Conservation (phyloP, 37 sponge, comb jelly and placozoan genomes). For the Mnemiopsis leidyi region DNA sequence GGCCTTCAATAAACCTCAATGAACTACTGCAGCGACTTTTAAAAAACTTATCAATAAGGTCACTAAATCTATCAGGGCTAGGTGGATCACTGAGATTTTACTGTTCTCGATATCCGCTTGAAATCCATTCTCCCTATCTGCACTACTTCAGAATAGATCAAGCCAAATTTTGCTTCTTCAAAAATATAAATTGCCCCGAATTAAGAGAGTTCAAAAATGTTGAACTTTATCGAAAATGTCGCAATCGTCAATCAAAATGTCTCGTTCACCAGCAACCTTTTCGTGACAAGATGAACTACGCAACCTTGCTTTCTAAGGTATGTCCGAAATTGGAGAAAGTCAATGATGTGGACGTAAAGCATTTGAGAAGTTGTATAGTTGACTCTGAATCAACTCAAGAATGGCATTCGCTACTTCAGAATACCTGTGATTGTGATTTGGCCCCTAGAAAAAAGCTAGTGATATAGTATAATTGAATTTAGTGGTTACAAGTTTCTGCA, state of each 20-base stretch:
- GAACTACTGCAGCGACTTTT: not conserved
- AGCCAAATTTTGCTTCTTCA: not conserved
- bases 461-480: too few relatives aligned
- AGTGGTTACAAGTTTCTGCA: too few relatives aligned
- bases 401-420: not conserved
- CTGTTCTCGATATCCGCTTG: not conserved
- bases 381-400: not conserved
- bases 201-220: not conserved
- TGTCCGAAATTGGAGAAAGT: not conserved
- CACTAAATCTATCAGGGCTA: not conserved
- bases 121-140: not conserved
- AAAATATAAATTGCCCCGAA: not conserved
- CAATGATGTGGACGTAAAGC: not conserved
- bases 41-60: not conserved
- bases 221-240: too few relatives aligned
- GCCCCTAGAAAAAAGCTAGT: too few relatives aligned
- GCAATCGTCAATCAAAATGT: too few relatives aligned
- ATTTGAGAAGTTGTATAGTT: not conserved
- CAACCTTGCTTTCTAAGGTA: not conserved
- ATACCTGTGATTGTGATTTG: not conserved
- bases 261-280: too few relatives aligned
- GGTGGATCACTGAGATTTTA: not conserved
- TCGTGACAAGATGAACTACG: too few relatives aligned
- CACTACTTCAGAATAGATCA: not conserved
- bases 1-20: too few relatives aligned